Base-by-base conservation (phyloP, 2,888 invertebrate species). In the Conops quadrifasciatus region DNA sequence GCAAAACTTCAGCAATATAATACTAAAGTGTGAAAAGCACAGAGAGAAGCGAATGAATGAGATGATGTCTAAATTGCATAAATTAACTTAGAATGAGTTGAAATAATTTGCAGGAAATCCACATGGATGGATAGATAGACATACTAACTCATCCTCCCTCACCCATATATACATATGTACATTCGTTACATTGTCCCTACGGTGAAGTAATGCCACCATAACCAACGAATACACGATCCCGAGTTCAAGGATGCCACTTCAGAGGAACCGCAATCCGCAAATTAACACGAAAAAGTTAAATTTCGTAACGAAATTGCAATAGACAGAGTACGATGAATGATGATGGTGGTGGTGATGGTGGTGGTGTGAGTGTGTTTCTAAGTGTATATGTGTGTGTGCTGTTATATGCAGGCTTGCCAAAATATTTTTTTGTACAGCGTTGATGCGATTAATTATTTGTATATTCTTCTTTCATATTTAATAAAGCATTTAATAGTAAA, bases 201-300 rank as follows among this genome's bases (percentile, higher is more conserved):
- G 28, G 36, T 28, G 16, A 24, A 16, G 24, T 30, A n/a, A 24
- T 28, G n/a, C n/a, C 26, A 9, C 15, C 59, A 30, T 59, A n/a
- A 59, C 30, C 30, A 28, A 30, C 16, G 19, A 13, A 28, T 30
- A 30, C 30, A n/a, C 11, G 16, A 30, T 19, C n/a, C 30, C n/a
- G 16, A 16, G 59, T 59, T 59, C 59, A 59, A 30, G 59, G 59
- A 59, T 59, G 30, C 30, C 59, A 28, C 59, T 59, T 19, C 15
- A 30, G 30, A 16, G 16, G 30, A 59, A 28, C n/a, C 28, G 15
- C 59, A 59, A 59, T 28, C 59, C 26, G 36, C 30, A 59, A 59
- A 30, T 59, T 59, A 59, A 59, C 59, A 30, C 59, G n/a, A 30
- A 59, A 59, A 36, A n/a, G 58, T 58, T 58, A 58, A 30, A 59